Evolutionary conservation across 2,113 vertebrate genomes (phyloP), one percentile per base, ranked within the genome.

Genomic region (Perognathus longimembris): DNA sequence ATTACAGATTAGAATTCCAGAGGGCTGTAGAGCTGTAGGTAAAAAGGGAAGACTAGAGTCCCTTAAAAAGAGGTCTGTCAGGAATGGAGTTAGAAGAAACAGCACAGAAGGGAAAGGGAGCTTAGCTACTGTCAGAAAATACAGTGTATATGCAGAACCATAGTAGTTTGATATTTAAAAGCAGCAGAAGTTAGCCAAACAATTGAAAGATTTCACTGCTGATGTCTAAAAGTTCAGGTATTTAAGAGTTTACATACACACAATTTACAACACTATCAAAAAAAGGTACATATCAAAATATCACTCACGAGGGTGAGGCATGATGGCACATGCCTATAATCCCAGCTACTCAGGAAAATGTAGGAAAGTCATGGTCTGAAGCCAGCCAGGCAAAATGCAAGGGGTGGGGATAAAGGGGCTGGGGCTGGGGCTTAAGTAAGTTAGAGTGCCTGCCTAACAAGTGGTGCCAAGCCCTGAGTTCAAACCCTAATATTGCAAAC

Each of bases 81-180:
- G 61, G 59, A 18, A 38, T 59, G 18, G 18, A 36, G 15, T 64
- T 76, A 36, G 28, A 30, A 10, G 6, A 61, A 26, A 24, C 4
- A 61, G 22, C 24, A 6, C 24, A 24, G 9, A 6, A 59, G 50
- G 50, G 14, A 54, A 54, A 54, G 50, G 50, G 50, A 18, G 17
- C 50, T 81, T 12, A 90, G 36, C 32, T 80, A 28, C 66, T 70
- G 3, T 74, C 7, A 83, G 66, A 86, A 75, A 80, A 38, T 63
- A 83, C 42, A n/a, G 3, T 54, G 15, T 18, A 54, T 54, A 15
- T 54, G 50, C 81, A 59, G 87, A 88, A 73, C n/a, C 6, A 36
- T 54, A 80, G 20, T 76, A 18, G 69, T 86, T 86, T 88, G 30
- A 42, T 88, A 88, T 42, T 93, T 94, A n/a, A 93, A 64, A 90